These are phyloP conservation scores for Parnassius apollo DNA, from an alignment of 2,888 invertebrate species.

Conservation along the genomic window DNA sequence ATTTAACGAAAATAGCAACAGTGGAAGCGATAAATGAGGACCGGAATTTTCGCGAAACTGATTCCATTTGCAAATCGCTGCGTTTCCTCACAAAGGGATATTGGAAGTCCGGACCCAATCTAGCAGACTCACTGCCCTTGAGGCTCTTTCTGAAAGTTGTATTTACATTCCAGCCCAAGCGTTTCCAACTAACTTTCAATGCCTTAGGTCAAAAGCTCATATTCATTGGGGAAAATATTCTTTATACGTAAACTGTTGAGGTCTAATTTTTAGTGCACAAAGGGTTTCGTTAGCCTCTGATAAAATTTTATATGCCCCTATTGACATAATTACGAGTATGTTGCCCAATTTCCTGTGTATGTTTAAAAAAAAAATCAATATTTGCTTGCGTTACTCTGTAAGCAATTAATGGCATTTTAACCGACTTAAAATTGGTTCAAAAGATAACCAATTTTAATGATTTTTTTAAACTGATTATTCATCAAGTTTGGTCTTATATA, in stretches of 20 bases:
- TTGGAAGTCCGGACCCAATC: constrained; percentile 55
- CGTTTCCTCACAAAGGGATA: constrained; percentile 60
- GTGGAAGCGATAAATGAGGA: not conserved
- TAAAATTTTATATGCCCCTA: constrained; percentile 3
- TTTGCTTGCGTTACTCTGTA: too few relatives aligned
- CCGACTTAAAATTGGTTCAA: too few relatives aligned
- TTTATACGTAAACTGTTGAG: not conserved
- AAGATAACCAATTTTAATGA: too few relatives aligned
- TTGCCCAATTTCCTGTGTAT: not conserved
- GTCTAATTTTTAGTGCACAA: not conserved
- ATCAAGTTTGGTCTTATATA: too few relatives aligned
- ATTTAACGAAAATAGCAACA: not conserved
- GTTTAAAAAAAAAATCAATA: too few relatives aligned
- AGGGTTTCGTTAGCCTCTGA: not conserved
- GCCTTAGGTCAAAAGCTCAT: constrained; percentile 52
- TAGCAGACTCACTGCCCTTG: constrained; percentile 48
- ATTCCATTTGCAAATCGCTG: constrained; percentile 72
- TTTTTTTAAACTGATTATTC: too few relatives aligned
- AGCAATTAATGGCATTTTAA: too few relatives aligned
- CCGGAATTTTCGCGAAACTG: constrained; percentile 38
- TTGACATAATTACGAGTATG: constrained; percentile 4
- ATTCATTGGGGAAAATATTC: not conserved
- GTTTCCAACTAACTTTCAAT: constrained; percentile 63
- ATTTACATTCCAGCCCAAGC: constrained; percentile 67
- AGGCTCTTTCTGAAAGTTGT: constrained; percentile 59